Percentiles rank a stretch among this genome's conserved stretches.
These are phyloP conservation scores for Dinomys branickii DNA, from an alignment of 2,113 vertebrate species.

Conservation along the genomic window DNA sequence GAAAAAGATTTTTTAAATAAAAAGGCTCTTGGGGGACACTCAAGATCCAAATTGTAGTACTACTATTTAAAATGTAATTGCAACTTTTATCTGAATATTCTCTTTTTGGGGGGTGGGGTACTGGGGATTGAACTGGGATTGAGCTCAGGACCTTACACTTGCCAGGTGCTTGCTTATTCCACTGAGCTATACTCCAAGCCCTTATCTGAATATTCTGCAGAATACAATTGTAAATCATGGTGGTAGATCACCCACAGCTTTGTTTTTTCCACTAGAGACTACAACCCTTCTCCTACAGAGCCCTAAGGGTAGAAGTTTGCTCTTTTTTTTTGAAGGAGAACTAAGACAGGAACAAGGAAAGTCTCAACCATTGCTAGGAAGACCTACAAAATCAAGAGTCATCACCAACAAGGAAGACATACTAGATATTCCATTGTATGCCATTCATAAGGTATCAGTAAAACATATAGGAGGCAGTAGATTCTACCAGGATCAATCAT, in stretches of 20 bases:
- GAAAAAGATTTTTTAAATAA: background rate
- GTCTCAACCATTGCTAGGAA: background rate
- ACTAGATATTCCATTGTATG: background rate
- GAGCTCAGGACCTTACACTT: no score
- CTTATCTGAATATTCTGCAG: background rate
- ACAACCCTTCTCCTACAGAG: background rate
- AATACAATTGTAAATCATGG: background rate
- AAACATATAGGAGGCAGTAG: background rate
- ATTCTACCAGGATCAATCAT: background rate
- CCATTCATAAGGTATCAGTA: background rate
- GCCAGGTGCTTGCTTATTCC: no score
- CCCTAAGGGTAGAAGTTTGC: background rate
- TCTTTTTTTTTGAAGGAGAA: background rate
- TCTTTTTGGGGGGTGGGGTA: no score
- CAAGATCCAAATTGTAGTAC: background rate
- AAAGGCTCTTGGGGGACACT: background rate
- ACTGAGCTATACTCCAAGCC: no score
- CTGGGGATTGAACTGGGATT: no score
- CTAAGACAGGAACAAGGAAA: background rate
- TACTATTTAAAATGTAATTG: slow-evolving; percentile 37
- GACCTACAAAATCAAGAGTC: background rate
- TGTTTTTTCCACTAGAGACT: background rate
- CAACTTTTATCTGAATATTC: background rate
- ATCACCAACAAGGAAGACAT: background rate
- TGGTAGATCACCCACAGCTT: background rate